A percentile compares a stretch with the other conserved stretches of the same genome.
Evolutionary conservation across 2,113 vertebrate genomes (phyloP).

Genomic region (Erythrolamprus reginae): DNA sequence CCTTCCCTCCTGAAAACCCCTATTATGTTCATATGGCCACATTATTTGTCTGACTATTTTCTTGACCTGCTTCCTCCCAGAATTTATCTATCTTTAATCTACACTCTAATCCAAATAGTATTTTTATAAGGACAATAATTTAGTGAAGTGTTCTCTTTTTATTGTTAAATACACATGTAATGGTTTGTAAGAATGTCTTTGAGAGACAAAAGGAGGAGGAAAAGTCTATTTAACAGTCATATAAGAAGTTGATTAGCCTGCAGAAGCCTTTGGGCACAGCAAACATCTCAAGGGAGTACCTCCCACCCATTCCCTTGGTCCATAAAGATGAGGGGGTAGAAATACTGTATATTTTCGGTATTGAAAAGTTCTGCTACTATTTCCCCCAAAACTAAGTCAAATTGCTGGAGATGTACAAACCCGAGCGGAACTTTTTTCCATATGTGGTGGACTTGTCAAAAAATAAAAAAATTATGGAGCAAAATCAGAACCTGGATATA

Average conservation of each 20-base stretch:
- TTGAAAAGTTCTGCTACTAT: not conserved
- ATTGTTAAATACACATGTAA: not conserved
- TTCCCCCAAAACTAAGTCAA: too few species aligned
- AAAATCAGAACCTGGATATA: too few species aligned
- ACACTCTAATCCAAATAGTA: not conserved
- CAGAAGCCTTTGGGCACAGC: not conserved
- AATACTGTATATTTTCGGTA: not conserved
- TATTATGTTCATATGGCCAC: not conserved
- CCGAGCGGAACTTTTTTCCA: too few species aligned
- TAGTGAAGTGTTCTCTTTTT: not conserved
- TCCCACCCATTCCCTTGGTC: not conserved
- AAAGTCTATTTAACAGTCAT: not conserved
- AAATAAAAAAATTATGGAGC: too few species aligned
- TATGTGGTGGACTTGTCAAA: too few species aligned
- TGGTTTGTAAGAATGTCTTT: not conserved
- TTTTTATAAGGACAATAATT: not conserved
- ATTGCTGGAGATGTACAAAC: too few species aligned
- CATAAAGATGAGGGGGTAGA: not conserved
- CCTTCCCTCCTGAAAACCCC: not conserved
- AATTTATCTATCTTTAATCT: not conserved
- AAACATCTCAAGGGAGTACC: not conserved
- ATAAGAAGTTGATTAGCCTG: not conserved
- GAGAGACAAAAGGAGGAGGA: not conserved
- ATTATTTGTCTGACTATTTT: not conserved
- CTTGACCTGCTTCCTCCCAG: not conserved